Evolutionary conservation across 92 coral and sea anemone genomes (phyloP).

Genomic region (Zoanthus sansibaricus): DNA sequence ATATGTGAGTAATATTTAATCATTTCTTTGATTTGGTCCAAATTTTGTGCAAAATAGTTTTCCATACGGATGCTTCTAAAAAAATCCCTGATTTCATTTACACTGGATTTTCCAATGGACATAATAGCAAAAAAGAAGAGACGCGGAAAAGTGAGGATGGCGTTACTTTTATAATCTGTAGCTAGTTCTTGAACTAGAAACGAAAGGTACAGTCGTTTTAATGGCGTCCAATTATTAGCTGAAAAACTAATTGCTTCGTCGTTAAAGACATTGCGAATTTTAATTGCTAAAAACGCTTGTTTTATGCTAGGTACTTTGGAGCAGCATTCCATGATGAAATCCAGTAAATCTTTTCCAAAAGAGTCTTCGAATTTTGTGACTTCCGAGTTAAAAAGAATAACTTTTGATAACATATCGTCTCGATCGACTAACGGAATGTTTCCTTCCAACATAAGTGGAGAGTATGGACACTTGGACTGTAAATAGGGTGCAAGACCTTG

Average conservation of each 20-base stretch:
- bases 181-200: background rate
- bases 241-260: background rate
- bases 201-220: background rate
- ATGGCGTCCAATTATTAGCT: background rate
- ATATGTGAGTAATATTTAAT: background rate
- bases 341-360: background rate
- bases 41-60: background rate
- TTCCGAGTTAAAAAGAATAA: background rate
- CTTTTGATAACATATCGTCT: slow-evolving; percentile 11
- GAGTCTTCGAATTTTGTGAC: slow-evolving; percentile 14
- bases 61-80: background rate
- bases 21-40: background rate
- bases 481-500: background rate
- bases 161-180: background rate
- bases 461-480: background rate
- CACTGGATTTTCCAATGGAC: slow-evolving; percentile 2
- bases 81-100: background rate
- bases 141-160: background rate
- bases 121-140: slow-evolving; percentile 3
- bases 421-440: background rate
- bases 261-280: background rate
- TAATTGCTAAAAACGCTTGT: background rate
- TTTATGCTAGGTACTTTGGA: slow-evolving; percentile 6
- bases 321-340: background rate
- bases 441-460: slow-evolving; percentile 3